Evolutionary conservation across 2,888 invertebrate genomes (phyloP).

Genomic region (Drosophila siamana): DNA sequence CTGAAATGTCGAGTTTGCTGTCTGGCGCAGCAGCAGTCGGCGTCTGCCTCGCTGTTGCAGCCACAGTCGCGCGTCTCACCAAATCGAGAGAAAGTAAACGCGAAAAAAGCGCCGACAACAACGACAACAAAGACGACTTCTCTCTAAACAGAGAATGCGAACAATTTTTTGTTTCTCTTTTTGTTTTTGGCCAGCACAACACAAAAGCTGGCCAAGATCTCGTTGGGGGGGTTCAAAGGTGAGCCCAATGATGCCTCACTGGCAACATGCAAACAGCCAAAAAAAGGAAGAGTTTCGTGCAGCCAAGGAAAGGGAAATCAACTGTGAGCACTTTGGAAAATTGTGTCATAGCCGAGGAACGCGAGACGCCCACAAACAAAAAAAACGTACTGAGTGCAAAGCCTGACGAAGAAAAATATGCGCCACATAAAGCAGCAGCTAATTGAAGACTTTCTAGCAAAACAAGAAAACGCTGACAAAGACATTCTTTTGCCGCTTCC

Average conservation of each 20-base stretch:
- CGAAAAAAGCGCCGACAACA: conserved; percentile 13
- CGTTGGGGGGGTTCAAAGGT: conserved; percentile 63
- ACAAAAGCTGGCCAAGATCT: conserved; percentile 46
- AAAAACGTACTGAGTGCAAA: too few relatives aligned
- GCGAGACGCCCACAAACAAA: conserved; percentile 45
- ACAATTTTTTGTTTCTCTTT: conserved; percentile 20
- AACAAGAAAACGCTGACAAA: conserved; percentile 6
- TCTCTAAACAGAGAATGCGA: conserved; percentile 41
- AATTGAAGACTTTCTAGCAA: conserved; percentile 37
- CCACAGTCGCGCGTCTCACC: conserved; percentile 41
- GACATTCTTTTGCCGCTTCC: conserved; percentile 7
- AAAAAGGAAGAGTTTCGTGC: too few relatives aligned
- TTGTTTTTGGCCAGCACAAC: conserved; percentile 22
- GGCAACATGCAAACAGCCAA: too few relatives aligned
- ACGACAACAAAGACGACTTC: conserved; percentile 10
- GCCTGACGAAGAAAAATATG: neutral
- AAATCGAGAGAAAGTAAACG: conserved; percentile 73
- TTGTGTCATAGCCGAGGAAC: conserved; percentile 62
- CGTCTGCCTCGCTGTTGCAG: conserved; percentile 12
- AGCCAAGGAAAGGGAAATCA: conserved; percentile 66
- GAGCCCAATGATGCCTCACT: too few relatives aligned
- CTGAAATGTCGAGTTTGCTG: conserved; percentile 54
- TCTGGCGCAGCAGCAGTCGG: conserved; percentile 33
- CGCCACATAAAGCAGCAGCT: conserved; percentile 7
- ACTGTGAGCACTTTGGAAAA: conserved; percentile 40